A percentile compares a stretch with the other conserved stretches of the same genome.
These are phyloP conservation scores for Pitangus sulphuratus DNA, from an alignment of 2,797 vertebrate species.

Conservation along the genomic window DNA sequence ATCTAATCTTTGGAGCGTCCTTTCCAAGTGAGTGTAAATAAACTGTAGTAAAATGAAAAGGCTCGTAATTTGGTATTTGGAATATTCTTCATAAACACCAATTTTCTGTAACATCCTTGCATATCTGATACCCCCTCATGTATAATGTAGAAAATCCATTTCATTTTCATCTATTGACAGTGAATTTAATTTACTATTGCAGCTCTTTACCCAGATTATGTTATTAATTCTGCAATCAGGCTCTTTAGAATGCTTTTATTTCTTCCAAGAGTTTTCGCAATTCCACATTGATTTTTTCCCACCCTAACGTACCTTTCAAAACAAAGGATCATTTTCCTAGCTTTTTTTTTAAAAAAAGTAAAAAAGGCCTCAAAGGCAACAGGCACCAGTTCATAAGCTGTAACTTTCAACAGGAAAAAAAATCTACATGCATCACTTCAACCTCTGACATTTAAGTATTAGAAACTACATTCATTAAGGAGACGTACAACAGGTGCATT, in stretches of 20 bases:
- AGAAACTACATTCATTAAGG: not conserved
- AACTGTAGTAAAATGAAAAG: slow-evolving; percentile 76
- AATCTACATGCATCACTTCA: slow-evolving; percentile 14
- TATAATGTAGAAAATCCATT: slow-evolving; percentile 80
- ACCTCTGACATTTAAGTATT: not conserved
- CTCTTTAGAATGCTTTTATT: slow-evolving; percentile 73
- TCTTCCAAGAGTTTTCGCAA: slow-evolving; percentile 66
- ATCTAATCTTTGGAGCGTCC: slow-evolving; percentile 62
- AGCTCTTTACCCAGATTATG: slow-evolving; percentile 68
- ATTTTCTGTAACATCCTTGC: slow-evolving; percentile 76
- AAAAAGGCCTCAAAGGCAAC: not conserved
- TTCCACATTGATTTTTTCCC: slow-evolving; percentile 46
- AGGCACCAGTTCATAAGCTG: not conserved
- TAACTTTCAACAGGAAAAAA: not conserved
- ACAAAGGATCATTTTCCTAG: slow-evolving; percentile 38
- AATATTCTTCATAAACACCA: slow-evolving; percentile 77
- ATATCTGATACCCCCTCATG: slow-evolving; percentile 79
- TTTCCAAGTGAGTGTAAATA: slow-evolving; percentile 74
- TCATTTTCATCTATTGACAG: slow-evolving; percentile 79
- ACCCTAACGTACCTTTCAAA: slow-evolving; percentile 64
- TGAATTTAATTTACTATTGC: slow-evolving; percentile 77
- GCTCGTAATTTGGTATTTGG: slow-evolving; percentile 78
- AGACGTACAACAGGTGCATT: slow-evolving; percentile 33
- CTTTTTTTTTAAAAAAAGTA: not conserved
- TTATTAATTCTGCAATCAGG: slow-evolving; percentile 80